These are phyloP conservation scores for Perca fluviatilis DNA, from an alignment of 2,113 vertebrate genomes.

Conservation along the genomic window DNA sequence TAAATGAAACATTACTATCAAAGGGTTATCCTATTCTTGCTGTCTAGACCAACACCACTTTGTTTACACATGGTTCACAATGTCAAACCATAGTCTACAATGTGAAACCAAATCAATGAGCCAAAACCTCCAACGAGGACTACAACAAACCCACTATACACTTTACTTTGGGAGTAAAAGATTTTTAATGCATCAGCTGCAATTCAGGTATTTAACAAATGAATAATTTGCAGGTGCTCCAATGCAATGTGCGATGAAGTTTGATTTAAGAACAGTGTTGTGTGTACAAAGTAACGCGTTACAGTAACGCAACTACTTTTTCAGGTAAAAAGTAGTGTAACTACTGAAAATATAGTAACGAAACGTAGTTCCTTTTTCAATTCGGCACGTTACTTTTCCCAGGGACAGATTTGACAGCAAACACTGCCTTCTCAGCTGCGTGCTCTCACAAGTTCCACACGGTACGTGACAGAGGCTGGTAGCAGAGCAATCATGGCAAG, in stretches of 20 bases:
- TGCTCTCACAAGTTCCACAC: too few relatives aligned
- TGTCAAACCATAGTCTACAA: constrained; percentile 5
- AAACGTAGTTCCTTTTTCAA: too few relatives aligned
- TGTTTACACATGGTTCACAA: background rate
- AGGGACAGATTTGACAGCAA: too few relatives aligned
- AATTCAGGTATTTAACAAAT: background rate
- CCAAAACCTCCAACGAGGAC: background rate
- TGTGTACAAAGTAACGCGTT: too few relatives aligned
- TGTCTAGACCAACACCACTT: background rate
- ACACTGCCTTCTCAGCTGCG: too few relatives aligned
- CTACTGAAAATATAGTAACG: too few relatives aligned
- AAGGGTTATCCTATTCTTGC: background rate
- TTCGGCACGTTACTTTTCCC: too few relatives aligned
- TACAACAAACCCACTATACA: background rate
- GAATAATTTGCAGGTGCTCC: background rate
- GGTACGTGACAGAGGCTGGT: too few relatives aligned
- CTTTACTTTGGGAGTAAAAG: background rate
- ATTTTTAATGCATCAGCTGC: background rate
- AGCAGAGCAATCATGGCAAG: too few relatives aligned
- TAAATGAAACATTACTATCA: background rate
- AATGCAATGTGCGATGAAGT: background rate
- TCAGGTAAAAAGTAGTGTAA: too few relatives aligned
- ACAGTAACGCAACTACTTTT: too few relatives aligned
- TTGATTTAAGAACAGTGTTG: background rate
- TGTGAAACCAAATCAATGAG: background rate